Conservation (phyloP, 1,140 invertebrate species). For the fruit fly (Drosophila melanogaster) region Release_6_plus_ISO1_MT NC_004354.4:19185501-19186000, state of each 20-base stretch:
- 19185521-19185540: too few relatives aligned
- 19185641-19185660: too few relatives aligned
- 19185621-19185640: too few relatives aligned
- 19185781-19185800: conserved; percentile 90
- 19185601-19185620: too few relatives aligned
- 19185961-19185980: conserved; percentile 96
- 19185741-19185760: conserved; percentile 91
- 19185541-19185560: too few relatives aligned
- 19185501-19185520: too few relatives aligned
- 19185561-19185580: too few relatives aligned
- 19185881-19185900: conserved; percentile 96
- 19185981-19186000: conserved; percentile 96
- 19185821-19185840: conserved; percentile 92
- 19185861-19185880: conserved; percentile 94
- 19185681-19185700: conserved; percentile 85
- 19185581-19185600: too few relatives aligned
- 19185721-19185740: conserved; percentile 91
- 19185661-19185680: too few relatives aligned
- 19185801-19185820: conserved; percentile 95
- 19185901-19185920: conserved; percentile 93
- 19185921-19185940: conserved; percentile 86
- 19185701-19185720: conserved; percentile 90
- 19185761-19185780: conserved; percentile 94
- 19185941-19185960: conserved; percentile 94
- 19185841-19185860: conserved; percentile 87